A percentile compares a stretch with the other conserved stretches of the same genome.
Conservation (phyloP, 2,797 vertebrate genomes). For the Aythya fuligula region DNA sequence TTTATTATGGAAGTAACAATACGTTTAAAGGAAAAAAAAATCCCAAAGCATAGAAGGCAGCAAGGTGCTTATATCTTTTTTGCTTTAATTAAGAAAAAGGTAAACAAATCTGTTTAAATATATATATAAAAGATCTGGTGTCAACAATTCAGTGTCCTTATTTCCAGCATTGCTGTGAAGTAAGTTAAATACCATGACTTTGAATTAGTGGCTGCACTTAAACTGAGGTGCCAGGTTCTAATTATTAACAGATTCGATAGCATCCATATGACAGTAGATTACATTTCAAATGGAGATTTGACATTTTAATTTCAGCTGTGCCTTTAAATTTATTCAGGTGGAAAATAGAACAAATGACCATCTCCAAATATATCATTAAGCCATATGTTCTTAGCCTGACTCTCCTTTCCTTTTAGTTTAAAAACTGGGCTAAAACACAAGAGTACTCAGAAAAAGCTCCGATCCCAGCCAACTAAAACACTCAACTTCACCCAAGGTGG, state of each 20-base stretch:
- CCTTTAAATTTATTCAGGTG: conserved; percentile 1
- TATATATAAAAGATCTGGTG: background rate
- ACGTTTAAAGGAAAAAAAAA: background rate
- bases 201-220: background rate
- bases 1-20: background rate
- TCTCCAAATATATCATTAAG: background rate
- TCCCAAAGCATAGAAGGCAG: background rate
- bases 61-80: background rate
- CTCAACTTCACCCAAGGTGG: background rate
- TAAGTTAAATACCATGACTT: background rate
- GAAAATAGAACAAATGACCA: background rate
- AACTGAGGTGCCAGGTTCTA: background rate
- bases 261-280: background rate
- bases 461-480: background rate
- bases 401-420: background rate
- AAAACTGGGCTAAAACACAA: background rate
- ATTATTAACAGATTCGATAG: background rate
- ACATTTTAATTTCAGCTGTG: background rate
- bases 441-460: background rate
- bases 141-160: background rate
- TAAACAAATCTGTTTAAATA: background rate
- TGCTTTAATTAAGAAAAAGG: background rate
- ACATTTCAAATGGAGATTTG: background rate
- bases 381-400: background rate
- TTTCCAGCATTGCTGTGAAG: background rate